Evolutionary conservation across 2,888 invertebrate genomes (phyloP).

Genomic region (Nesidiocoris tenuis): DNA sequence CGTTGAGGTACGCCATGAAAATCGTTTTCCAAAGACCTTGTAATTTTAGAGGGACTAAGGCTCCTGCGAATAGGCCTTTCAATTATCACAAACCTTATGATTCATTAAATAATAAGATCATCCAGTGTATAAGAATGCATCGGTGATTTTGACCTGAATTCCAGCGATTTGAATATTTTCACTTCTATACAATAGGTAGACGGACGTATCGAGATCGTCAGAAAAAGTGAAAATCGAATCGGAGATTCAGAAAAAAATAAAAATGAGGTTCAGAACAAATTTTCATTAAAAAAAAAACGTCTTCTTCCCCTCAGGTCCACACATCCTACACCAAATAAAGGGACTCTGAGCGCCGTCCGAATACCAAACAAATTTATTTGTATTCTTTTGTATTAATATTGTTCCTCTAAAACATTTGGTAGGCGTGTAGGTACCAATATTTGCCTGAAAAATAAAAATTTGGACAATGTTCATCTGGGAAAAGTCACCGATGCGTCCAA

Average conservation of each 20-base stretch:
- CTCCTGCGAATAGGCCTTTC: conserved; percentile 42
- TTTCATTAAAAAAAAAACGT: neutral
- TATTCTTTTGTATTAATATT: too few species aligned
- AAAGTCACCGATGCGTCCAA: neutral
- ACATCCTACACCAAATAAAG: neutral
- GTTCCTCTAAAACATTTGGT: too few species aligned
- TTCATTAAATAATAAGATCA: neutral
- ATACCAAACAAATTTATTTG: too few species aligned
- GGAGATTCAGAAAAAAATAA: neutral
- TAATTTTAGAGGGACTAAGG: conserved; percentile 32
- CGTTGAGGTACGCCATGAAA: neutral
- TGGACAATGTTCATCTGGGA: too few species aligned
- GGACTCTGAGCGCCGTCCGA: too few species aligned
- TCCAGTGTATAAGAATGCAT: neutral
- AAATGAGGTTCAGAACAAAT: neutral
- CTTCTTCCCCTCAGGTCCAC: neutral
- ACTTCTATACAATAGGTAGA: too few species aligned
- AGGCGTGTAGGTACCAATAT: too few species aligned
- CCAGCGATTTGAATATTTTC: too few species aligned
- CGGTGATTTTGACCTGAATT: neutral
- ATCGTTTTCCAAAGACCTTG: neutral
- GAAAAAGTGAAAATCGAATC: too few species aligned
- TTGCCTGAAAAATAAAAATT: too few species aligned
- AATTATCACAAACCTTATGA: conserved; percentile 43
- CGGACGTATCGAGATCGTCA: too few species aligned